A percentile compares a stretch with the other conserved stretches of the same genome.
These are phyloP conservation scores for Heliothis virescens DNA, from an alignment of 1,140 invertebrate genomes.

Conservation along the genomic window DNA sequence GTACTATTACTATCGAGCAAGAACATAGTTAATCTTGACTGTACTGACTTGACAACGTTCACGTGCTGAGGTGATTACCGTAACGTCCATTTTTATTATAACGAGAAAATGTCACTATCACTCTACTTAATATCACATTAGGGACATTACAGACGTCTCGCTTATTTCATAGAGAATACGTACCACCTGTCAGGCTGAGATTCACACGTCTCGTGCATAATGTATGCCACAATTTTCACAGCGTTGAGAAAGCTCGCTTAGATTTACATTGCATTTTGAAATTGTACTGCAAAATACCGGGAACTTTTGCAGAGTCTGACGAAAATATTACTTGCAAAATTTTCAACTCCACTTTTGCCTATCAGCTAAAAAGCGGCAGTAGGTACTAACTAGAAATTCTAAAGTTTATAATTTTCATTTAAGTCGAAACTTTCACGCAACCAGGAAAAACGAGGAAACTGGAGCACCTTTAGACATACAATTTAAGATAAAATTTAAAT, in stretches of 20 bases:
- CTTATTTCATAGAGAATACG: neutral
- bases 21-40: too few species aligned
- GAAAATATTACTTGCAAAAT: too few species aligned
- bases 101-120: neutral
- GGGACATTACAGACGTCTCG: neutral
- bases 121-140: conserved; percentile 19
- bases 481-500: neutral
- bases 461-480: neutral
- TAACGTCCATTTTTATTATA: conserved; percentile 27
- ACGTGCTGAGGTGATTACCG: neutral
- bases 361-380: too few species aligned
- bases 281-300: too few species aligned
- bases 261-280: neutral
- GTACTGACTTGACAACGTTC: neutral
- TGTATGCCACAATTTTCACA: too few species aligned
- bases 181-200: neutral
- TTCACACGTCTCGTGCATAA: neutral
- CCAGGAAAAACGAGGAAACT: neutral
- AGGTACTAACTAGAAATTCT: too few species aligned
- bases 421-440: neutral
- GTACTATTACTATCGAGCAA: too few species aligned
- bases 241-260: neutral
- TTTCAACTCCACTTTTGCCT: too few species aligned
- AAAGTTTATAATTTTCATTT: too few species aligned
- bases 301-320: too few species aligned